Percentiles rank a stretch among this genome's conserved stretches.
These are phyloP conservation scores for Mesocricetus auratus DNA, from an alignment of 2,113 vertebrate species.

Conservation along the genomic window DNA sequence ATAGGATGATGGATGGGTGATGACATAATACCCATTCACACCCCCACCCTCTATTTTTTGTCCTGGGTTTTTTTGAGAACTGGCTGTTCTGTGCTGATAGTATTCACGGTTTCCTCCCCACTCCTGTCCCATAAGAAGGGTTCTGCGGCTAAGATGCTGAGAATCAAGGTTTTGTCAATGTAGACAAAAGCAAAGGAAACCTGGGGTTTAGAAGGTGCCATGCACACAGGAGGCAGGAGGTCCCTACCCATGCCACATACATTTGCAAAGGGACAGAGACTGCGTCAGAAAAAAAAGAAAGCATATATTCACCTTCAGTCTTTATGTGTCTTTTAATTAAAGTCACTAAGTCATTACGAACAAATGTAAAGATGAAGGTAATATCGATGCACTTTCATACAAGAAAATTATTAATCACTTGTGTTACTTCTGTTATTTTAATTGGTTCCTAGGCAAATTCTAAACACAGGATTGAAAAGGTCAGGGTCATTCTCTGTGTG, in stretches of 20 bases:
- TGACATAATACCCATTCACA: constrained; percentile 79
- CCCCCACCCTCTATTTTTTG: constrained; percentile 51
- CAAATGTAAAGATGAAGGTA: constrained; percentile 49
- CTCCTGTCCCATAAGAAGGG: constrained; percentile 68
- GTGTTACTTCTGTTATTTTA: constrained; percentile 4
- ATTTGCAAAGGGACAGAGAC: constrained; percentile 14
- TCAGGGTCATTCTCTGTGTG: background rate
- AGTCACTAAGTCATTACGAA: background rate
- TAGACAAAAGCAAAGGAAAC: constrained; percentile 56
- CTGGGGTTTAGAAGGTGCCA: background rate
- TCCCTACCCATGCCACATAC: constrained; percentile 3
- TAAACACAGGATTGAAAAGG: constrained; percentile 39
- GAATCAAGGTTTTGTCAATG: constrained; percentile 71
- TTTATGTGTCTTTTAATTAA: constrained; percentile 31
- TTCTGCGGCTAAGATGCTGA: constrained; percentile 72
- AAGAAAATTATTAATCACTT: background rate
- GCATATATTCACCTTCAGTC: background rate
- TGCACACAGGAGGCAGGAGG: background rate
- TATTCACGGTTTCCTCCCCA: constrained; percentile 69
- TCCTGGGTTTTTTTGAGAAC: constrained; percentile 76
- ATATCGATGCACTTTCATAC: constrained; percentile 11
- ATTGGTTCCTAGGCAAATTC: constrained; percentile 36
- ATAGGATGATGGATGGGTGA: constrained; percentile 76
- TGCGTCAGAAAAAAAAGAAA: constrained; percentile 38
- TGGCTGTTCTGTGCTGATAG: constrained; percentile 79